phyloP scores from a whole-genome alignment of 2,113 vertebrate genomes.

The Laticauda laticaudata region DNA sequence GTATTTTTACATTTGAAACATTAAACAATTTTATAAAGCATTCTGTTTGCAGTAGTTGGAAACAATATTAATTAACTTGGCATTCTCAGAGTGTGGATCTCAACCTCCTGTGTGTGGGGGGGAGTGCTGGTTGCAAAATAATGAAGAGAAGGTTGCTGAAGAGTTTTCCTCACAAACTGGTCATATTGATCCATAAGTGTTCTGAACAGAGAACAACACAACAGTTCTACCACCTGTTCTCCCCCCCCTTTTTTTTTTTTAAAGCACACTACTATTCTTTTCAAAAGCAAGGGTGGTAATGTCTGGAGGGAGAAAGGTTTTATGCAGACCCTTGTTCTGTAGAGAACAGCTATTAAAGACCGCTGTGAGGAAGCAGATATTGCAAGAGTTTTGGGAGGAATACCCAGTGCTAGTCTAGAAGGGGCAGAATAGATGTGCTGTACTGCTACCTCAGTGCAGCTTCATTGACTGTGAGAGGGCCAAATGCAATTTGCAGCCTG shows the following conservation, averaged over 20 bases:
- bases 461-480: not conserved
- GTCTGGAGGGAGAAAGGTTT: not conserved
- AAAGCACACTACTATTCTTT: not conserved
- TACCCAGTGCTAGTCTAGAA: not conserved
- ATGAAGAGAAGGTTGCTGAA: not conserved
- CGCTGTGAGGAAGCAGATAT: not conserved
- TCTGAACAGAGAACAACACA: not conserved
- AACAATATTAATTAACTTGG: not conserved
- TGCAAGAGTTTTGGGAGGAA: not conserved
- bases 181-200: not conserved
- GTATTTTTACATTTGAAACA: not conserved
- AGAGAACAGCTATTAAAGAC: not conserved
- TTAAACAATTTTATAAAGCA: not conserved
- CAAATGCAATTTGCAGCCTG: not conserved
- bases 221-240: not conserved
- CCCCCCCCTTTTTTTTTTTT: not conserved
- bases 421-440: not conserved
- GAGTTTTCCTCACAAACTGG: not conserved
- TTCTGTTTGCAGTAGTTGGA: not conserved
- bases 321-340: not conserved
- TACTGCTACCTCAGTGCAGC: not conserved
- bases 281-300: not conserved
- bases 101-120: not conserved
- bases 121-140: not conserved
- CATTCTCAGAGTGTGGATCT: not conserved